phyloP scores from a whole-genome alignment of 2,888 invertebrate species.

The Parnassius apollo region DNA sequence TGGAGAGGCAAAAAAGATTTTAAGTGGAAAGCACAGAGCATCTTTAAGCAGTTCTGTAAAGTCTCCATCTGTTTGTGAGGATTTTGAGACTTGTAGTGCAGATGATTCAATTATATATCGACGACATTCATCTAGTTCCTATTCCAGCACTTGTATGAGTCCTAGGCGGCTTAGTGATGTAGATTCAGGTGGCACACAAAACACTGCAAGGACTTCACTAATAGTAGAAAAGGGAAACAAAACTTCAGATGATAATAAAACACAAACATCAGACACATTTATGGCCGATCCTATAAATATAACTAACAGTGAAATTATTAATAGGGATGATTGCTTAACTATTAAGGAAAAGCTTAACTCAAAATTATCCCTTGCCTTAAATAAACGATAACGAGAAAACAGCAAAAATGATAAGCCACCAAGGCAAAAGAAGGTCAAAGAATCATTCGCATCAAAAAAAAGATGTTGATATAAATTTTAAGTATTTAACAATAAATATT shows the following conservation, averaged over 20 bases:
- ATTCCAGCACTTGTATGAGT: constrained; percentile 86
- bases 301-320: constrained; percentile 54
- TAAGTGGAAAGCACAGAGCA: constrained; percentile 58
- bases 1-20: constrained; percentile 59
- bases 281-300: constrained; percentile 43
- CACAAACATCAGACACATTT: constrained; percentile 35
- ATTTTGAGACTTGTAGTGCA: constrained; percentile 83
- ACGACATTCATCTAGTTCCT: constrained; percentile 91
- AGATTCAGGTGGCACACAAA: constrained; percentile 48
- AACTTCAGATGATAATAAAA: constrained; percentile 36
- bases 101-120: constrained; percentile 91
- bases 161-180: constrained; percentile 82
- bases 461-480: constrained; percentile 38
- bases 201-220: constrained; percentile 38
- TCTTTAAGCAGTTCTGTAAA: constrained; percentile 67
- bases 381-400: constrained; percentile 68
- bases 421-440: constrained; percentile 54
- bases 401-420: constrained; percentile 57
- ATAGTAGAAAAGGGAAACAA: constrained; percentile 36
- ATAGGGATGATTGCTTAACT: constrained; percentile 68
- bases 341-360: constrained; percentile 72
- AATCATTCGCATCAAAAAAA: constrained; percentile 29
- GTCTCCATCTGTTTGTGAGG: constrained; percentile 82
- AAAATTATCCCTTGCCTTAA: constrained; percentile 67
- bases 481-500: constrained; percentile 55